Percentiles rank a stretch among this genome's conserved stretches.
Conservation (phyloP, 1,140 invertebrate genomes). For the Drosophila nebulosa region DNA sequence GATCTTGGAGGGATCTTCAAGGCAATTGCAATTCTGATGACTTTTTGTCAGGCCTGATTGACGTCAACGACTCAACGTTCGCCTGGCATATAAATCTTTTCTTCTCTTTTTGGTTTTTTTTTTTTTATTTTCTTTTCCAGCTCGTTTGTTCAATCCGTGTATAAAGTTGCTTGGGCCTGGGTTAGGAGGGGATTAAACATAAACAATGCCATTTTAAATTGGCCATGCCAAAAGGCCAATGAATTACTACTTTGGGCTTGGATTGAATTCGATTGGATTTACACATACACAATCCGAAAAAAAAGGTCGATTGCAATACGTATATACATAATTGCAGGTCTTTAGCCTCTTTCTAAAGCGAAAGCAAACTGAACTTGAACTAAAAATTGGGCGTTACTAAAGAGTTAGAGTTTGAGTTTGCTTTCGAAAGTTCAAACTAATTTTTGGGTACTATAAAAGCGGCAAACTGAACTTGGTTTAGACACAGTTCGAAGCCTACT, state of each 20-base stretch:
- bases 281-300: constrained; percentile 4
- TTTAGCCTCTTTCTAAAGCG: constrained; percentile 19
- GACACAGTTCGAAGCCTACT: constrained; percentile 60
- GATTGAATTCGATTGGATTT: constrained; percentile 28
- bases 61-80: constrained; percentile 69
- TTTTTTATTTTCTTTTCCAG: not conserved
- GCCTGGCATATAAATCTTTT: constrained; percentile 71
- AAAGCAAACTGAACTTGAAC: constrained; percentile 65
- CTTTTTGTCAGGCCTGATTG: constrained; percentile 76
- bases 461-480: constrained; percentile 9
- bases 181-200: constrained; percentile 59
- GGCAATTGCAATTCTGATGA: constrained; percentile 69
- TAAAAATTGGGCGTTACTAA: constrained; percentile 59
- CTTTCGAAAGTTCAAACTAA: constrained; percentile 55
- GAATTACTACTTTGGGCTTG: constrained; percentile 62
- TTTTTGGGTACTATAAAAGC: constrained; percentile 39
- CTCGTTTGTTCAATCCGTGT: constrained; percentile 53
- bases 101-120: not conserved
- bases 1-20: constrained; percentile 7
- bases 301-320: constrained; percentile 17
- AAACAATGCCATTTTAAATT: constrained; percentile 78
- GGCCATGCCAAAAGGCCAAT: constrained; percentile 60
- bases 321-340: constrained; percentile 35
- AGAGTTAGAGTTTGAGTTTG: constrained; percentile 3
- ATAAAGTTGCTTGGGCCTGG: not conserved